Base-by-base conservation (phyloP, 2,113 vertebrate genomes). In the Anhinga rufa region DNA sequence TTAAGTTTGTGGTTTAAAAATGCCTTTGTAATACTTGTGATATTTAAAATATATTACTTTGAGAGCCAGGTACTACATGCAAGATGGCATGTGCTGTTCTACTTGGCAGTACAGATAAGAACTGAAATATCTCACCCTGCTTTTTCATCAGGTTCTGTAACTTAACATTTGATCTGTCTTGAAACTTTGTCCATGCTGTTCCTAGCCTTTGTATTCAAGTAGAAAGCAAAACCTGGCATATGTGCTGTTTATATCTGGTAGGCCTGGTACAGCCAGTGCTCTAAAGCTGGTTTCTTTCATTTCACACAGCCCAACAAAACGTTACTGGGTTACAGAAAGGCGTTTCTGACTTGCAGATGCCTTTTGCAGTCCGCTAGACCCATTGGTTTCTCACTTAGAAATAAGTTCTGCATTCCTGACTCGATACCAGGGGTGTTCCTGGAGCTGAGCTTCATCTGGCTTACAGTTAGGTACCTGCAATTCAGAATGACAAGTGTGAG, bases 331-430 rank as follows among this genome's bases (percentile, higher is more conserved):
- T 79, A 75, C 61, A 68, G 74, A 93, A 93, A 26, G 36, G 29
- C 78, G 82, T 86, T 92, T 80, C 58, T 90, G 68, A 61, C 58
- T 58, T 62, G 64, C 15, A 81, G 86, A 86, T 92, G 83, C 60
- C 71, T 88, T 90, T 90, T 96, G 22, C 55, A 86, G 36, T 12
- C 38, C 74, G 20, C 8, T 46, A 28, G 60, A 83, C 60, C 55
- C 38, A 8, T n/a, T 71, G 61, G 18, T 85, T 94, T 94, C 86
- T 75, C 58, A 44, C 40, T 82, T 65, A 65, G 14, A 80, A 83
- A 9, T n/a, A 51, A 14, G 10, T 70, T 80, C 36, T 84, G 80
- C 38, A 12, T 88, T 92, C 64, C 60, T 93, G 68, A 74, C 51
- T 62, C 4, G 1, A n/a, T 81, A 68, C 62, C 86, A 68, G 60